Evolutionary conservation across 2,888 invertebrate genomes (phyloP).

Genomic region (Lithophane leautieri): DNA sequence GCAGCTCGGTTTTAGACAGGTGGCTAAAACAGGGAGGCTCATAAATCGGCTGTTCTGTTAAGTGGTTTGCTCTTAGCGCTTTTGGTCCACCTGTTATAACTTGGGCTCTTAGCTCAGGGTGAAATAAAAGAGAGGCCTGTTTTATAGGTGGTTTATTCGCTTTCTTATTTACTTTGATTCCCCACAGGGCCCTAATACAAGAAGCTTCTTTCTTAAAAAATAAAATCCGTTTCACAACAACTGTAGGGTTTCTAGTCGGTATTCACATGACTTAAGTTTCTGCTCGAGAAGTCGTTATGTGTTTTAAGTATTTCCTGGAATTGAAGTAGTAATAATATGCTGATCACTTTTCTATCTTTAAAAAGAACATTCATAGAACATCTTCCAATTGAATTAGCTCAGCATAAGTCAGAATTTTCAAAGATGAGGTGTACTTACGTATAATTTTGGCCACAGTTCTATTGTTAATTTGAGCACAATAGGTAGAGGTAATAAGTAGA

Average conservation of each 20-base stretch:
- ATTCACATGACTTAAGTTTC: background rate
- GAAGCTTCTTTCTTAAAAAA: background rate
- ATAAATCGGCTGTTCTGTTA: slow-evolving; percentile 14
- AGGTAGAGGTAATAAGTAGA: slow-evolving; percentile 2
- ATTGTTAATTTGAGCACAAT: background rate
- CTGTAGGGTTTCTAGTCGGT: background rate
- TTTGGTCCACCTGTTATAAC: slow-evolving; percentile 15
- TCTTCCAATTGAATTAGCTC: background rate
- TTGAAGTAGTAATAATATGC: background rate
- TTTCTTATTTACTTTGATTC: background rate
- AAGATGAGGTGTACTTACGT: background rate
- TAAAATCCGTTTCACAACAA: background rate
- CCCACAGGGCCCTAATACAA: background rate
- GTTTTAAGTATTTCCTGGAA: background rate
- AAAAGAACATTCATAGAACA: background rate
- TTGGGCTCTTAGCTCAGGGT: background rate
- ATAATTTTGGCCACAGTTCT: background rate
- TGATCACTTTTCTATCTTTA: background rate
- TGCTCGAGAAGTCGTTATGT: background rate
- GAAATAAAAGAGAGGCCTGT: background rate
- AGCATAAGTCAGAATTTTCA: background rate
- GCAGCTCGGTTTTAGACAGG: slow-evolving; percentile 23
- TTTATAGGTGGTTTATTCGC: background rate
- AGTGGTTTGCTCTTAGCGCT: background rate
- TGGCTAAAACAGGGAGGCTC: slow-evolving; percentile 3